These are phyloP conservation scores for Calephelis virginiensis DNA, from an alignment of 1,140 invertebrate species.

Conservation along the genomic window DNA sequence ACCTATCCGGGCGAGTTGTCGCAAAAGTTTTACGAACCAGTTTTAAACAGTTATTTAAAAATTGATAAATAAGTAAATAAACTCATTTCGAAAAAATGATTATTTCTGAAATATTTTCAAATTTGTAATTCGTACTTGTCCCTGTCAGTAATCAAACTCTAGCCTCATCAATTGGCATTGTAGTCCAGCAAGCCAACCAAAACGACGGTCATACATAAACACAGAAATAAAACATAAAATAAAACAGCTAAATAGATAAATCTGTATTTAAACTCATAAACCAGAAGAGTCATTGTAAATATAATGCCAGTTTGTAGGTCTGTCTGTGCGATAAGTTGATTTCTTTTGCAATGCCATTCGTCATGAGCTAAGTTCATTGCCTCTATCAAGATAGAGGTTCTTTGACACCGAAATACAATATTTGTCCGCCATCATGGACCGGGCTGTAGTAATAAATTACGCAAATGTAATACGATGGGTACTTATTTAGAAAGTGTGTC, in stretches of 20 bases:
- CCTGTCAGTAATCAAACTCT: background rate
- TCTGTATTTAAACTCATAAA: slow-evolving; percentile 4
- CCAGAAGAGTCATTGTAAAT: slow-evolving; percentile 1
- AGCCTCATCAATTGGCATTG: background rate
- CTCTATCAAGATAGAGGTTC: slow-evolving; percentile 29
- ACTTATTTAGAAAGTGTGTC: background rate
- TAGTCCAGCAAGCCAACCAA: background rate
- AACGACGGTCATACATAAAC: background rate
- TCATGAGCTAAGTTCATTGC: slow-evolving; percentile 22
- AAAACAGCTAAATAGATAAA: background rate
- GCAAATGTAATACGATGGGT: slow-evolving; percentile 1
- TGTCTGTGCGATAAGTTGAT: slow-evolving; percentile 21
- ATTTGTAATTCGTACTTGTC: too few relatives aligned
- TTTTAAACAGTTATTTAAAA: too few relatives aligned
- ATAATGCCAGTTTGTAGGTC: slow-evolving; percentile 12
- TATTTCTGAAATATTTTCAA: too few relatives aligned
- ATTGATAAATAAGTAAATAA: too few relatives aligned
- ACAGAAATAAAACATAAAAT: too few relatives aligned
- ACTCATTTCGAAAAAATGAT: too few relatives aligned
- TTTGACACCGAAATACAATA: slow-evolving; percentile 32
- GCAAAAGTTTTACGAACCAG: too few relatives aligned
- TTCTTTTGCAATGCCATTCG: slow-evolving; percentile 24
- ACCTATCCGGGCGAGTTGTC: too few relatives aligned
- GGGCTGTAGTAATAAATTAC: slow-evolving; percentile 2
- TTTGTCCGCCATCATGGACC: slow-evolving; percentile 20